Evolutionary conservation across 2,888 invertebrate genomes (phyloP).

Genomic region (Athalia rosae): DNA sequence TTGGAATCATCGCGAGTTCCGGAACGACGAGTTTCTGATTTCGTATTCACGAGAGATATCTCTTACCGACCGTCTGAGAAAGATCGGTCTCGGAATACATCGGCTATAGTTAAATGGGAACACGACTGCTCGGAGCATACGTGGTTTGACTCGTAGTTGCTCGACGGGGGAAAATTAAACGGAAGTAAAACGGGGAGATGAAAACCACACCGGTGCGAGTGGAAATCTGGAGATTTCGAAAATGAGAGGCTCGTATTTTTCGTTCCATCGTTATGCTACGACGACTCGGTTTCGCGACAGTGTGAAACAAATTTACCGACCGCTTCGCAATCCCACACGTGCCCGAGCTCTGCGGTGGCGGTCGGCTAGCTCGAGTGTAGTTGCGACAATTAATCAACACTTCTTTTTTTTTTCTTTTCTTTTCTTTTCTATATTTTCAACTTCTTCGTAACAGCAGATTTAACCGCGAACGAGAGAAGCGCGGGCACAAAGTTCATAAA

Average conservation of each 20-base stretch:
- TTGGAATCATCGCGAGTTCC: constrained; percentile 11
- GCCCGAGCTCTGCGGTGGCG: background rate
- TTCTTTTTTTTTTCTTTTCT: constrained; percentile 1
- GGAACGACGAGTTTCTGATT: constrained; percentile 16
- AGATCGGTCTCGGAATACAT: constrained; percentile 33
- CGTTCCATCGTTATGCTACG: background rate
- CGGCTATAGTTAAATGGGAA: constrained; percentile 8
- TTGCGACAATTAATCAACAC: constrained; percentile 26
- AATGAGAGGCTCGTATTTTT: background rate
- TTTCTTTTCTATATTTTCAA: background rate
- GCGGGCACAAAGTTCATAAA: background rate
- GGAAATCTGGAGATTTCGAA: constrained; percentile 10
- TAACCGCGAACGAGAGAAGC: constrained; percentile 21
- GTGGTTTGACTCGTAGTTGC: constrained; percentile 33
- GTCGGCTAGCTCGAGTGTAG: constrained; percentile 1
- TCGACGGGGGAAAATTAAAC: background rate
- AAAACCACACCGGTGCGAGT: background rate
- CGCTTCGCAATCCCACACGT: constrained; percentile 17
- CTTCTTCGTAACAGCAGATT: background rate
- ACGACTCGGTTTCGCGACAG: background rate
- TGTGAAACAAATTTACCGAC: constrained; percentile 7
- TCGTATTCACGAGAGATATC: constrained; percentile 27
- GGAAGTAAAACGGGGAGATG: constrained; percentile 14
- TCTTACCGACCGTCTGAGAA: constrained; percentile 21
- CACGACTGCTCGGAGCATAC: constrained; percentile 24